Base-by-base conservation (phyloP, 2,888 invertebrate genomes). In the Cryptocephalus primarius region DNA sequence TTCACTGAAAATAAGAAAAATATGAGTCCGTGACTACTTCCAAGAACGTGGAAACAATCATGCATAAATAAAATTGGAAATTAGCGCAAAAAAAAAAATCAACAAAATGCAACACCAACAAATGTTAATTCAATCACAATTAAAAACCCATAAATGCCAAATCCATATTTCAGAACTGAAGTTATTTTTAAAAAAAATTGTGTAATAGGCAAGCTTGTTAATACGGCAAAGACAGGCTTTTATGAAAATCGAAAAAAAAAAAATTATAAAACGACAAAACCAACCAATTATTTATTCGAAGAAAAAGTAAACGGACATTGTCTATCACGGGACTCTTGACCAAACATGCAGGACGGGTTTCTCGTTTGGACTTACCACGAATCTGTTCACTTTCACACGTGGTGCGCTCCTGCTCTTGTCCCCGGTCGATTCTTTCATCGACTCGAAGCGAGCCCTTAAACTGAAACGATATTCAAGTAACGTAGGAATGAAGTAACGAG, bases 381-480 rank as follows among this genome's bases (percentile, higher is more conserved):
- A 92, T 76, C 92, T 76, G 69, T 91, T 89, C 58, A 92, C 89
- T 79, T 85, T 86, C 50, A 80, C 76, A 52, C 78, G 73, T 22
- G 77, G 74, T 43, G 75, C 73, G 48, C 71, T 69, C 6, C 22
- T 22, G 54, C 73, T 75, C 51, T 72, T 66, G 42, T 75, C 73
- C 1, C 64, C 68, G 43, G 72, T 72, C 10, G 69, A 66, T 45
- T 77, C 77, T 50, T 84, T 83, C 75, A 93, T 80, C 49, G 87
- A 87, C 70, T 93, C 93, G 70, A 94, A 95, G 63, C 85, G 82
- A 49, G 88, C 87, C 48, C 89, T 82, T 58, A 93, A 78, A 68
- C 86, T 87, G 67, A 36, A 36, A 36, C 6, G 6, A n/a, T n/a
- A n/a, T n/a, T n/a, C n/a, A n/a, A n/a, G n/a, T n/a, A n/a, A n/a